Base-by-base conservation (phyloP, 2,113 vertebrate species). In the Halcyon senegalensis region DNA sequence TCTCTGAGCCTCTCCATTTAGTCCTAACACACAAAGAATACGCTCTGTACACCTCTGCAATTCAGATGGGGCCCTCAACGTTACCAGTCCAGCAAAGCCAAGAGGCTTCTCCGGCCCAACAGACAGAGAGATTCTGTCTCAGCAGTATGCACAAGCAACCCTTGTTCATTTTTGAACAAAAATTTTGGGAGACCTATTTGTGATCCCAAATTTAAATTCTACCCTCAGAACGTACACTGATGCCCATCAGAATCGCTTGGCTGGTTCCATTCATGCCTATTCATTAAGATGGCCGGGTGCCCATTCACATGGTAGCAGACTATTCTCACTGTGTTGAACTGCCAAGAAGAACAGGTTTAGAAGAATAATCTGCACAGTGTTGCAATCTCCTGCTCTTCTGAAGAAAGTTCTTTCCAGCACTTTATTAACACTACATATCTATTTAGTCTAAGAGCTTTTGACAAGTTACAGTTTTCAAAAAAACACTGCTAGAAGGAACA, bases 231-330 rank as follows among this genome's bases (percentile, higher is more conserved):
- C 0, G 19, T 68, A 91, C 77, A 96, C 78, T 83, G 91, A 58
- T 66, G 82, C 77, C 88, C 62, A 91, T 94, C 93, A 95, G 89
- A 64, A 79, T 31, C 72, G 87, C 94, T 89, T 87, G 89, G 88
- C 96, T 97, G 91, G 28, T 69, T 91, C 95, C 89, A 96, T 97
- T 97, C 91, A 95, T 75, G 88, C 66, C 84, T 80, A 94, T 94
- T 97, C 85, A 96, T 64, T 87, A 90, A 50, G 46, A 35, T 97
- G 94, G 95, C 91, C 0, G 46, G 33, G 35, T 92, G 96, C 91
- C 93, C 80, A 74, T 56, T 95, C 95, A 94, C 96, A 83, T 92
- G 87, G 90, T 63, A 84, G 91, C 79, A 89, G 56, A 30, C 87
- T 82, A 58, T 86, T 96, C 95, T 84, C 89, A 75, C 84, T 78